These are phyloP conservation scores for Sprattus sprattus DNA, from an alignment of 2,113 vertebrate species.

Conservation along the genomic window DNA sequence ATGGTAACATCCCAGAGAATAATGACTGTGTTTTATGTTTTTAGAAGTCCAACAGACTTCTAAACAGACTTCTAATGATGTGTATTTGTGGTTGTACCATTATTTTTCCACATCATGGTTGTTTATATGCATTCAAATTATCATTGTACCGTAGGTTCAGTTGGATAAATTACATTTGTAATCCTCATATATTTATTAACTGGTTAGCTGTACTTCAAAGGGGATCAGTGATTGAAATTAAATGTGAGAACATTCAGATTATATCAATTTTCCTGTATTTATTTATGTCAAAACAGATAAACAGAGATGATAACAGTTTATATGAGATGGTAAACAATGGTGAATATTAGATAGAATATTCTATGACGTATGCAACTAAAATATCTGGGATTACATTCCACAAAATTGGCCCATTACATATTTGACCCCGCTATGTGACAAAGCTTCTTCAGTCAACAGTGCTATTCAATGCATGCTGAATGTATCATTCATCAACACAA, in stretches of 20 bases:
- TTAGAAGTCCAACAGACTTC: neutral
- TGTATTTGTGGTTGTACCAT: no score
- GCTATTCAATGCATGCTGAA: conserved; percentile 59
- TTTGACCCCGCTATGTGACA: conserved; percentile 29
- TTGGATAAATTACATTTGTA: no score
- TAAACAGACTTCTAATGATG: neutral
- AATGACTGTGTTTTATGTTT: neutral
- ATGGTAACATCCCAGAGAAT: neutral
- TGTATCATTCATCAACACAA: conserved; percentile 58
- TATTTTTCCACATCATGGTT: neutral
- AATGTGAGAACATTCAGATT: neutral
- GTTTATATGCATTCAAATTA: neutral
- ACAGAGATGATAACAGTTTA: conserved; percentile 62
- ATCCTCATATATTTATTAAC: neutral
- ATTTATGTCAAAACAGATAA: conserved; percentile 70
- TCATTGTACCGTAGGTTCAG: no score
- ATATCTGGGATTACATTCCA: conserved; percentile 53
- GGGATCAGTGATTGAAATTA: neutral
- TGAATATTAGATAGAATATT: conserved; percentile 67
- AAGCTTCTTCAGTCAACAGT: conserved; percentile 56
- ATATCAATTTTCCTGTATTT: conserved; percentile 58
- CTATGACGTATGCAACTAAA: conserved; percentile 58
- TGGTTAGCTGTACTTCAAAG: neutral
- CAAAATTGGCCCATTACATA: conserved; percentile 43
- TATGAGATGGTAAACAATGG: conserved; percentile 69